These are phyloP conservation scores for Drosophila ezoana DNA, from an alignment of 2,888 invertebrate species.

Conservation along the genomic window DNA sequence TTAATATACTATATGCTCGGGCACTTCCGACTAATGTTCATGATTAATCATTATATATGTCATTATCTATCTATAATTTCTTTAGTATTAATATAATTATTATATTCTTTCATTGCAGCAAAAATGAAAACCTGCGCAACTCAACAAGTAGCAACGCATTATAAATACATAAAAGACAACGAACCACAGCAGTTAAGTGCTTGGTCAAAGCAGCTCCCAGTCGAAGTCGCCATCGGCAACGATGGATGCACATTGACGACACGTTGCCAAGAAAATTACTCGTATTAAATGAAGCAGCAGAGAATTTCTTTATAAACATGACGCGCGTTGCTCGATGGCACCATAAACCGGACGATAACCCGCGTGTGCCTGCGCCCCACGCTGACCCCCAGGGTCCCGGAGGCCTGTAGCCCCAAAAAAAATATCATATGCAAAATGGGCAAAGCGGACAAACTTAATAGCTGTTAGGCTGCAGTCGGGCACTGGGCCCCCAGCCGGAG, in stretches of 20 bases:
- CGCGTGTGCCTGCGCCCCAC: constrained; percentile 45
- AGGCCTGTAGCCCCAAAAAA: constrained; percentile 18
- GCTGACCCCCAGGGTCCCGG: constrained; percentile 53
- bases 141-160: constrained; percentile 63
- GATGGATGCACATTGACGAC: constrained; percentile 57
- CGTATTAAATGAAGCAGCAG: constrained; percentile 56
- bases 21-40: too few relatives aligned
- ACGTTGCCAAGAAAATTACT: constrained; percentile 63
- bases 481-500: constrained; percentile 22
- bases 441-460: constrained; percentile 59
- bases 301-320: constrained; percentile 74
- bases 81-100: background rate
- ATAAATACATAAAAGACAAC: constrained; percentile 49
- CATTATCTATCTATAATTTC: too few relatives aligned
- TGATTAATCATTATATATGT: background rate
- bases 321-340: constrained; percentile 53
- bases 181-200: constrained; percentile 24
- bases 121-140: background rate
- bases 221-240: constrained; percentile 37
- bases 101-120: background rate
- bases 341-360: constrained; percentile 75
- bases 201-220: constrained; percentile 17
- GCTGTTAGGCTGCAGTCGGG: constrained; percentile 55
- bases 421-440: constrained; percentile 69
- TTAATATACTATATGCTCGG: too few relatives aligned